phyloP scores from a whole-genome alignment of 2,797 vertebrate genomes.

The Loriculus beryllinus region DNA sequence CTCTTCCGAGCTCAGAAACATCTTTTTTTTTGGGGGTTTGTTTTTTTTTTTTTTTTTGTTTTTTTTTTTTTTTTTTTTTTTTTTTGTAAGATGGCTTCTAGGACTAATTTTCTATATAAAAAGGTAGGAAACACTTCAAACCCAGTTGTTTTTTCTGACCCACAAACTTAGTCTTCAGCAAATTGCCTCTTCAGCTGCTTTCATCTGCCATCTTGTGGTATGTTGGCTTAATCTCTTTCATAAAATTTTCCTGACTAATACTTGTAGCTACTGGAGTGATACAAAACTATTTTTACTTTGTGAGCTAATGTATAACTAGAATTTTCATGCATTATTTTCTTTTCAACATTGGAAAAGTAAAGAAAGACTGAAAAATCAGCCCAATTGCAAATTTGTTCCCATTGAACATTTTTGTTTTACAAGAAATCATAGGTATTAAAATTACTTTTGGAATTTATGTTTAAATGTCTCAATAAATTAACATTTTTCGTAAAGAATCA shows the following conservation, averaged over 20 bases:
- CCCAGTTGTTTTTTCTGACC: neutral
- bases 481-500: neutral
- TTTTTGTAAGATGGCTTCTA: neutral
- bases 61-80: neutral
- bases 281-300: neutral
- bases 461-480: neutral
- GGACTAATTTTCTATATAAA: neutral
- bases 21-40: too few relatives aligned
- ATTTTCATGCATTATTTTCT: neutral
- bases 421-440: neutral
- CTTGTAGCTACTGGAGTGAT: neutral
- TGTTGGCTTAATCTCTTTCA: constrained; percentile 1
- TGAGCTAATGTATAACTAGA: neutral
- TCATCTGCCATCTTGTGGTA: constrained; percentile 69
- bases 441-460: neutral
- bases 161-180: neutral
- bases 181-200: constrained; percentile 11
- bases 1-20: too few relatives aligned
- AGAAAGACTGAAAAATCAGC: neutral
- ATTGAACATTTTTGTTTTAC: neutral
- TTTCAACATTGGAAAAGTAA: neutral
- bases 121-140: neutral
- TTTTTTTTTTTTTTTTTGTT: too few relatives aligned
- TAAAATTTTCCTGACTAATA: neutral
- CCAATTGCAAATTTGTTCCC: neutral